phyloP scores from a whole-genome alignment of 2,888 invertebrate species.

The Drosophila aldrichi region DNA sequence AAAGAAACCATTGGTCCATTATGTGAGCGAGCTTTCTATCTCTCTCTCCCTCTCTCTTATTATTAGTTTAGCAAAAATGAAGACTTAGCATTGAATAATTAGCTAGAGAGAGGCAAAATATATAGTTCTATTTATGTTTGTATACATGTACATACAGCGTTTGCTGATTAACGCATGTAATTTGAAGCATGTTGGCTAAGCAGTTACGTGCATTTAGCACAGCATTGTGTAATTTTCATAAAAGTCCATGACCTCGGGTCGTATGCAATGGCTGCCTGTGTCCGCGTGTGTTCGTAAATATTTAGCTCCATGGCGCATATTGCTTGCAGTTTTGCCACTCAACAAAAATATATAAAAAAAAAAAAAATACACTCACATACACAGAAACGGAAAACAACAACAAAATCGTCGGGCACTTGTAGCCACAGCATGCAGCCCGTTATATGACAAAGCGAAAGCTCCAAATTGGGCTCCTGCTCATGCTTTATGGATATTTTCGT shows the following conservation, averaged over 20 bases:
- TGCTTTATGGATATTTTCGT: slow-evolving; percentile 78
- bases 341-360: not conserved
- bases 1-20: not conserved
- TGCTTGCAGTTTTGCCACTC: slow-evolving; percentile 52
- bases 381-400: slow-evolving; percentile 25
- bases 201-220: slow-evolving; percentile 46
- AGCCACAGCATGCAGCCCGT: slow-evolving; percentile 73
- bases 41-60: not conserved
- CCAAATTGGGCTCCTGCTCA: slow-evolving; percentile 76
- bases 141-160: not conserved
- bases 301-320: slow-evolving; percentile 50
- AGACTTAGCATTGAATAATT: not conserved
- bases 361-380: not conserved
- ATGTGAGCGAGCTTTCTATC: not conserved
- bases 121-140: not conserved
- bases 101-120: not conserved
- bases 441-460: slow-evolving; percentile 56
- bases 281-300: slow-evolving; percentile 54
- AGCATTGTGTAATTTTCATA: slow-evolving; percentile 54
- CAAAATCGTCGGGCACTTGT: slow-evolving; percentile 59
- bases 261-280: slow-evolving; percentile 8
- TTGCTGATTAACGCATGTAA: slow-evolving; percentile 62
- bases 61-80: not conserved
- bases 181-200: slow-evolving; percentile 54
- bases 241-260: slow-evolving; percentile 31